Conservation (phyloP, 2,113 vertebrate species). For the Drymodes brunneopygia region DNA sequence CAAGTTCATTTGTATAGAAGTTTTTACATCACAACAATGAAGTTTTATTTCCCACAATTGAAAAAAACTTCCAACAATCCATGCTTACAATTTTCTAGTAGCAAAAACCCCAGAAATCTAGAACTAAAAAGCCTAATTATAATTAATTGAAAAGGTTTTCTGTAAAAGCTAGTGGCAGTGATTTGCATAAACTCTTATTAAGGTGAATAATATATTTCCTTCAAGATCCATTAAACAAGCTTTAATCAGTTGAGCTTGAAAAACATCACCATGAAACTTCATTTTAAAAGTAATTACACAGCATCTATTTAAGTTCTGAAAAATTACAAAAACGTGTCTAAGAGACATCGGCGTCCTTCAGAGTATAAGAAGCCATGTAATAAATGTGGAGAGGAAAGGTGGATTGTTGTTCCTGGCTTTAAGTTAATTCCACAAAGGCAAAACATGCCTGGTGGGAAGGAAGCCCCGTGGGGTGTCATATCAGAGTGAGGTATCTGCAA, state of each 20-base stretch:
- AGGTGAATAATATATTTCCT: constrained; percentile 49
- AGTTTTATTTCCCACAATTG: background rate
- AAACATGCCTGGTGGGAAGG: background rate
- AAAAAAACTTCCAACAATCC: background rate
- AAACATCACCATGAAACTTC: constrained; percentile 32
- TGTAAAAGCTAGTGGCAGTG: constrained; percentile 2
- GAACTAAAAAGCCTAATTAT: constrained; percentile 26
- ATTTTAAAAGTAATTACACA: constrained; percentile 38
- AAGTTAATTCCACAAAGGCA: background rate
- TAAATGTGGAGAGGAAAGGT: background rate
- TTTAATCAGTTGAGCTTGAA: constrained; percentile 47
- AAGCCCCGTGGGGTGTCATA: background rate
- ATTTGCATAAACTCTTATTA: constrained; percentile 68
- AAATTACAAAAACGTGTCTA: background rate
- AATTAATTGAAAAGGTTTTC: constrained; percentile 56
- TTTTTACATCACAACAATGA: background rate
- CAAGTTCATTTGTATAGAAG: background rate
- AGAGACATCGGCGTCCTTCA: background rate
- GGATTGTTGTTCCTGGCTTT: background rate
- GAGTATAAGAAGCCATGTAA: background rate
- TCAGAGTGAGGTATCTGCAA: background rate
- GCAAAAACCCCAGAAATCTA: background rate
- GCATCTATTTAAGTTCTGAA: constrained; percentile 32
- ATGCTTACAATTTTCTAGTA: background rate
- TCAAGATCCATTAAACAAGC: constrained; percentile 47